Evolutionary conservation across 2,888 invertebrate genomes (phyloP), one percentile per base, ranked within the genome.

Genomic region (Dryobotodes eremita): DNA sequence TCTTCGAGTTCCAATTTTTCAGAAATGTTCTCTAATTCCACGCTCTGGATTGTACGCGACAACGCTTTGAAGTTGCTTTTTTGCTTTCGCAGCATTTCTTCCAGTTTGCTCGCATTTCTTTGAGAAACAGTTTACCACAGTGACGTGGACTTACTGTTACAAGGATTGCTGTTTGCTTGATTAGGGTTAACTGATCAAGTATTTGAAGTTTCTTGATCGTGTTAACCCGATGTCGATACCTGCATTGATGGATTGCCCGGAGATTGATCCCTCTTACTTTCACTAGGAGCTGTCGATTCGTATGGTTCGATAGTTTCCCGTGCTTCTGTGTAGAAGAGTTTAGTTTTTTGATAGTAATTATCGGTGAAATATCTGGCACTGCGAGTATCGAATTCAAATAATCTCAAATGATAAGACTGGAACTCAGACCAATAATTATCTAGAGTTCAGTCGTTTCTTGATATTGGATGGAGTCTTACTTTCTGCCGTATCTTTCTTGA

Each of bases 1-100:
- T 76, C 76, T 55, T 71, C 64, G 10, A 76, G 42, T 53, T 70
- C 70, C 75, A 64, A 76, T 46, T 65, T 73, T 7, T 65, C 57
- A 23, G 36, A 62, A 20, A 46, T 46, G 11, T 36, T 36, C 62
- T 62, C 62, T 62, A 62, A 23, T 36, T 62, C 62, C 11, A 62
- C 31, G 62, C 36, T 62, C 36, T 62, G 36, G 36, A 62, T 62
- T 62, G 36, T 36, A 36, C 62, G 36, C 10, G 62, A 31, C 36
- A 62, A 42, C 23, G 55, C 55, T 11, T 55, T 55, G 55, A 53
- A 53, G 20, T 53, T 20, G 20, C 20, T 53, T 20, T n/a, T 53
- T 20, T 53, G 53, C 53, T 53, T 23, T 4, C 11, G 23, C 11
- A 55, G 55, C 55, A 55, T 55, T 55, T 55, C 55, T 57, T 57